phyloP scores from a whole-genome alignment of 2,888 invertebrate genomes.

The Danaus chrysippus region DNA sequence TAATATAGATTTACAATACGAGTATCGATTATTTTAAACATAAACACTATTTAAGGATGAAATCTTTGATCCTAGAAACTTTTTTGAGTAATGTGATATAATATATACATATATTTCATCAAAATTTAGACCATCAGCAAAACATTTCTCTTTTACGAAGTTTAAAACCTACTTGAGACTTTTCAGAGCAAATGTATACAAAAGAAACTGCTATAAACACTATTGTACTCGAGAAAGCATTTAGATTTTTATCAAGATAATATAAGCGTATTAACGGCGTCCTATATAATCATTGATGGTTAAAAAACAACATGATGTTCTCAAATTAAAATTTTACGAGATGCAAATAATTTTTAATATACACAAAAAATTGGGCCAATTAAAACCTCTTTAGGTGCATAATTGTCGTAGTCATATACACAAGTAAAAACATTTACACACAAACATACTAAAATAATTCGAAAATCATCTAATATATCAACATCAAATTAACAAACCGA shows the following conservation, averaged over 20 bases:
- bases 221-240: not conserved
- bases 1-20: constrained; percentile 20
- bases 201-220: not conserved
- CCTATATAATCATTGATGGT: constrained; percentile 1
- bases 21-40: not conserved
- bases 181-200: not conserved
- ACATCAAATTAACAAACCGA: too few species aligned
- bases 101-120: too few species aligned
- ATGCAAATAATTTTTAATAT: too few species aligned
- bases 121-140: too few species aligned
- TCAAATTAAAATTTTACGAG: too few species aligned
- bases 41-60: not conserved
- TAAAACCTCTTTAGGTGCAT: too few species aligned
- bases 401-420: too few species aligned
- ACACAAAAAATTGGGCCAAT: too few species aligned
- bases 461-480: too few species aligned
- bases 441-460: too few species aligned
- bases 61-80: not conserved
- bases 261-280: not conserved
- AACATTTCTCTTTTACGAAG: too few species aligned
- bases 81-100: not conserved
- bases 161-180: not conserved
- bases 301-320: not conserved
- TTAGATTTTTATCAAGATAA: not conserved
- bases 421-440: too few species aligned